Evolutionary conservation across 2,797 vertebrate species (phyloP), one percentile per base, ranked within the genome.

Genomic region (Perodicticus potto): DNA sequence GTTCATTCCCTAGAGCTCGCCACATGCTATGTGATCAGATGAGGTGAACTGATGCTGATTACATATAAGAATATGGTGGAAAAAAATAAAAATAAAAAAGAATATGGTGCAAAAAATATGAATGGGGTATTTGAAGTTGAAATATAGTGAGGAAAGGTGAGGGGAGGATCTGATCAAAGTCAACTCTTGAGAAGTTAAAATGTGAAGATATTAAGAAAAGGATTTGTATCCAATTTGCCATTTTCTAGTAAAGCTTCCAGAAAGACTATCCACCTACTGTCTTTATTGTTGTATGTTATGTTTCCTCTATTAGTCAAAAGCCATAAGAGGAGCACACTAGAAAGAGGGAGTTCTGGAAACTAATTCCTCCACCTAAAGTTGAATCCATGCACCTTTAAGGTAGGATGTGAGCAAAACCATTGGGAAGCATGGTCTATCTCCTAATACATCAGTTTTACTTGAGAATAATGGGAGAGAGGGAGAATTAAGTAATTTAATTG

Each of bases 111-210:
- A 49, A 65, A 90, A 65, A 73, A 12, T 13, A 76, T 29, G 1
- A 85, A 72, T 87, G 16, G 49, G 5, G 55, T 84, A 19, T 84
- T 77, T 65, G 20, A 69, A 37, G n/a, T 88, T 77, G 29, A 89
- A 89, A 73, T 57, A 76, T 34, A 82, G 67, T 88, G 34, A 85
- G 45, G 53, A 85, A 95, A 84, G 13, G 22, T 3, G 1, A 8
- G 7, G 27, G 22, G n/a, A 43, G 7, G 17, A 76, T 43, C 29
- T 92, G 22, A 77, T 77, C 88, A 55, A 95, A 61, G 5, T 34
- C 78, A 77, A 84, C 22, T 70, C 70, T 82, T 95, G 43, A 84
- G 40, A 84, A 72, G 32, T 92, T 84, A 70, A 92, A 80, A 37
- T 63, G 9, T 27, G 89, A 65, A 37, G 40, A 70, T 83, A 29